phyloP scores from a whole-genome alignment of 2,888 invertebrate genomes.

The Antheraea assamensis region DNA sequence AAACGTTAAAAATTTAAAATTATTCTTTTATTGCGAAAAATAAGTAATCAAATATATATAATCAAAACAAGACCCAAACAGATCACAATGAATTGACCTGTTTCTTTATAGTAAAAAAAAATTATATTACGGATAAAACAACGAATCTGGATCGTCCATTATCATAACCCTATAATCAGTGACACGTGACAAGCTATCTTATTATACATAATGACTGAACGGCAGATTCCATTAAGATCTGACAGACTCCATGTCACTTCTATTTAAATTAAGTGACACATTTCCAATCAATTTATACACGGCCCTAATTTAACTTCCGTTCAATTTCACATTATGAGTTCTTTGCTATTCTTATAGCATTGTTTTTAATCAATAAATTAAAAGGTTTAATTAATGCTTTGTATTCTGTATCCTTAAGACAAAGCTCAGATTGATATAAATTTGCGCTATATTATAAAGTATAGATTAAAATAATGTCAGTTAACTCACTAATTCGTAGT shows the following conservation, averaged over 20 bases:
- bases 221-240: conserved; percentile 14
- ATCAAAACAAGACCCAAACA: neutral
- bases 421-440: too few relatives aligned
- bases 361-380: neutral
- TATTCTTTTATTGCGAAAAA: neutral
- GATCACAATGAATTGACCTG: neutral
- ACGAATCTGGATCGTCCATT: neutral
- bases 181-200: conserved; percentile 11
- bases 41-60: too few relatives aligned
- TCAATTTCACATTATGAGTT: neutral
- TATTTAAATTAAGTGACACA: neutral
- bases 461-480: too few relatives aligned
- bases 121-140: neutral
- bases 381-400: too few relatives aligned
- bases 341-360: neutral
- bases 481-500: too few relatives aligned
- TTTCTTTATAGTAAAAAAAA: neutral
- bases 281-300: neutral
- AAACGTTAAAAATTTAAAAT: neutral
- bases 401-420: too few relatives aligned
- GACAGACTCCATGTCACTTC: neutral
- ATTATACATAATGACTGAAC: conserved; percentile 8
- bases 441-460: too few relatives aligned
- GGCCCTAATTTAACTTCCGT: neutral
- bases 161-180: neutral